Base-by-base conservation (phyloP, 1,140 invertebrate genomes). In the Teleopsis dalmanni region DNA sequence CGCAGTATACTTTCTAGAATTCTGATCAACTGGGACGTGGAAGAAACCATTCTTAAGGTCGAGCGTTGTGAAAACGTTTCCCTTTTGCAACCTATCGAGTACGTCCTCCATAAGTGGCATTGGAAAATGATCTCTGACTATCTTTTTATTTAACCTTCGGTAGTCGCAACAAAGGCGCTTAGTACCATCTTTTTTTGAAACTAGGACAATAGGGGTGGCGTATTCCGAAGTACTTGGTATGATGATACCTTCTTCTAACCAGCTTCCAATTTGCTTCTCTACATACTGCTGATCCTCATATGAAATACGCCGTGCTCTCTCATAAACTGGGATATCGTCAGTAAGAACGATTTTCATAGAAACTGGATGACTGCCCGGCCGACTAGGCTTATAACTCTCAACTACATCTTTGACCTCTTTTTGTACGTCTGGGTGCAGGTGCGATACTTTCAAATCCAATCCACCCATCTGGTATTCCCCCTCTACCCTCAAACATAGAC, bases 11-110 rank as follows among this genome's bases (percentile, higher is more conserved):
- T 56, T 62, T 47, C 63, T 60, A 1, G 60, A 58, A 8, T 58
- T 40, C 23, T 65, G 53, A 2, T 73, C 43, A 3, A 72, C 21
- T 1, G 46, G 50, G 0, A 73, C 55, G 43, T 72, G 70, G 25
- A 64, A 57, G 44, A 64, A 71, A 0, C 63, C 64, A 25, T 48
- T 75, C 26, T 55, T 76, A 34, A 76, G 55, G 60, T 78, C 76
- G 1, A 80, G 52, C 0, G 62, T 59, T 1, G 58, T 57, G 45
- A 77, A 78, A 35, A 55, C 57, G 74, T 55, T 46, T 13, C 8
- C 33, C 1, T 44, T 26, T 14, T 34, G 22, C 1, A 62, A 29
- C 21, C 50, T 27, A 22, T 67, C 59, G 2, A 67, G 25, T 19
- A 53, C 27, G 33, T 65, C 60, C 1, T 68, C 62, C 6, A 65